A percentile compares a stretch with the other conserved stretches of the same genome.
phyloP scores from a whole-genome alignment of 53 echinoderm and acorn worm species.

The Hippasteria phrygiana region DNA sequence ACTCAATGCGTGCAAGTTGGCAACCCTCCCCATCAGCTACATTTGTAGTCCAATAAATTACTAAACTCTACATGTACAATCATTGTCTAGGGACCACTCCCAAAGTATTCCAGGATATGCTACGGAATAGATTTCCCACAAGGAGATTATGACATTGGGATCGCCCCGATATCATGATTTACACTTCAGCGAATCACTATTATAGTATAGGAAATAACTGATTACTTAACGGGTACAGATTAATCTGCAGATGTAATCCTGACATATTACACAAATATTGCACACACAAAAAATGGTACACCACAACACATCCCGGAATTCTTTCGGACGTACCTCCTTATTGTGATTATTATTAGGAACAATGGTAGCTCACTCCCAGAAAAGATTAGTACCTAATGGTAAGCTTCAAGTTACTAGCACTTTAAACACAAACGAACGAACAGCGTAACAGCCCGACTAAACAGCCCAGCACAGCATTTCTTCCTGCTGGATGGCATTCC shows the following conservation, averaged over 20 bases:
- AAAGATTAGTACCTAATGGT: neutral
- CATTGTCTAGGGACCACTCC: neutral
- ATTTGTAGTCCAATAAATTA: too few species aligned
- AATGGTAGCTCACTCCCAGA: constrained; percentile 51
- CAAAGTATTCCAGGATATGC: neutral
- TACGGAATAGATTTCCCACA: neutral
- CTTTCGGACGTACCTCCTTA: neutral
- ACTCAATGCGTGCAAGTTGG: too few species aligned
- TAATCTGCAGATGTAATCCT: constrained; percentile 4
- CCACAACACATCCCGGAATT: neutral
- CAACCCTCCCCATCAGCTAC: too few species aligned
- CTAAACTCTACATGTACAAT: neutral
- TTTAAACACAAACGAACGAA: neutral
- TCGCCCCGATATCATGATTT: too few species aligned
- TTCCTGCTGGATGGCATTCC: too few species aligned
- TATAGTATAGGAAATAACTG: too few species aligned
- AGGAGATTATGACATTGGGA: too few species aligned
- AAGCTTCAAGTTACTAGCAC: constrained; percentile 8
- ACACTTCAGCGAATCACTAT: too few species aligned
- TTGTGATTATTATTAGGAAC: constrained; percentile 23
- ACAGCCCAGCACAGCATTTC: neutral
- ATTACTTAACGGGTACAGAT: neutral
- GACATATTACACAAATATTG: too few species aligned
- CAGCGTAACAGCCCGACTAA: neutral
- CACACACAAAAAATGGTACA: neutral